Evolutionary conservation across 1,140 invertebrate genomes (phyloP), one percentile per base, ranked within the genome.

Genomic region (Bombyx mori): DNA sequence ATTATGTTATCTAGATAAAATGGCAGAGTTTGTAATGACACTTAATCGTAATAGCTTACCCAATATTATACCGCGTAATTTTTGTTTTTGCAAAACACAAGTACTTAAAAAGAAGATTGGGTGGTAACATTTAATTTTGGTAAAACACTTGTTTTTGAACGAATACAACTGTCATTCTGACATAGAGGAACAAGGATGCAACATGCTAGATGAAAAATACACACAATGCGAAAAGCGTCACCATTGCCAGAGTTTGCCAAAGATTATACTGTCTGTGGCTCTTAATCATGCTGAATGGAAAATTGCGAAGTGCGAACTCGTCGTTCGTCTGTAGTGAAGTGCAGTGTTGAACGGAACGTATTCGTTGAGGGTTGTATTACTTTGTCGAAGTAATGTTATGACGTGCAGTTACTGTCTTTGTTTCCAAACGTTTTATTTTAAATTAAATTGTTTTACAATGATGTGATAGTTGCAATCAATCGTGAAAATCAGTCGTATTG

Each of bases 361-460:
- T 59, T 42, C 49, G 58, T 55, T 42, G 63, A 53, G 42, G 58
- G 57, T 65, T 61, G 60, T 59, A 56, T 58, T 62, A 59, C 50
- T 61, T 56, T 47, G 61, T 6, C 22, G 45, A 49, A 54, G 78
- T 74, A 78, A 87, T 87, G 83, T 87, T 87, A 87, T 87, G 83
- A 87, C 83, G 83, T 84, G 79, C 80, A 81, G 75, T 66, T 35
- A 70, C 71, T 77, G 80, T 82, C 82, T 87, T 87, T 87, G 82
- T 87, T 84, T 79, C 68, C 72, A 78, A 67, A 74, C 63, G 67
- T 80, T 77, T 75, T 73, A 63, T 54, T 67, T 45, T 57, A 60
- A 59, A 57, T 10, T 52, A 56, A 54, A 63, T 50, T 66, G 66
- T 67, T 44, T 58, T 71, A 71, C 66, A 73, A 83, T 76, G 73